Evolutionary conservation across 2,797 vertebrate species (phyloP).

Genomic region (Pogonophryne albipinna): DNA sequence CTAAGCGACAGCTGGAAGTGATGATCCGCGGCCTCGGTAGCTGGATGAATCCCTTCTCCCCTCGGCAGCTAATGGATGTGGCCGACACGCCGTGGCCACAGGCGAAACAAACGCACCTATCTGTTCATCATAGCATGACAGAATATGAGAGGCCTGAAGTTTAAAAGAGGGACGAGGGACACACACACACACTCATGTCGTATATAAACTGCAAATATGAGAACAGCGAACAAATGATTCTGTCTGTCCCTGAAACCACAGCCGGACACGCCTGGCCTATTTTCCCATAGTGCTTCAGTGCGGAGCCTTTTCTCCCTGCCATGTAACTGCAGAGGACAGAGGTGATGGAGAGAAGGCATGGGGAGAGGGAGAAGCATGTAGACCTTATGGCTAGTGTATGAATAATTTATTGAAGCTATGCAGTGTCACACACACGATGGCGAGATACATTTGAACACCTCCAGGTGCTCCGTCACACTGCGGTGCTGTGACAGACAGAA

Average conservation of each 20-base stretch:
- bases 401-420: conserved; percentile 59
- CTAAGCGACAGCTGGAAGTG: conserved; percentile 58
- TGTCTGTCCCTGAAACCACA: conserved; percentile 9
- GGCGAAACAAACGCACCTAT: conserved; percentile 26
- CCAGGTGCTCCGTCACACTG: conserved; percentile 29
- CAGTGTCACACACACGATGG: conserved; percentile 11
- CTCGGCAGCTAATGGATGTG: conserved; percentile 55
- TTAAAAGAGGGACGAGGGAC: conserved; percentile 42
- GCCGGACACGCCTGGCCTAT: conserved; percentile 32
- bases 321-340: conserved; percentile 14
- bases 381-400: conserved; percentile 47
- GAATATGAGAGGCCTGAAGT: conserved; percentile 8
- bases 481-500: conserved; percentile 7
- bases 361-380: conserved; percentile 19
- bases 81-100: conserved; percentile 27
- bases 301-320: conserved; percentile 35
- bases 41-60: conserved; percentile 27
- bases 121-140: conserved; percentile 49
- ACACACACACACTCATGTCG: background rate
- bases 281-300: conserved; percentile 12
- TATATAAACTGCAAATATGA: conserved; percentile 9
- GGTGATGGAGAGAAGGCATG: conserved; percentile 1
- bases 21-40: conserved; percentile 35
- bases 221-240: conserved; percentile 24
- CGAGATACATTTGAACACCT: conserved; percentile 15